Base-by-base conservation (phyloP, 2,797 vertebrate genomes). In the Scleropages formosus region DNA sequence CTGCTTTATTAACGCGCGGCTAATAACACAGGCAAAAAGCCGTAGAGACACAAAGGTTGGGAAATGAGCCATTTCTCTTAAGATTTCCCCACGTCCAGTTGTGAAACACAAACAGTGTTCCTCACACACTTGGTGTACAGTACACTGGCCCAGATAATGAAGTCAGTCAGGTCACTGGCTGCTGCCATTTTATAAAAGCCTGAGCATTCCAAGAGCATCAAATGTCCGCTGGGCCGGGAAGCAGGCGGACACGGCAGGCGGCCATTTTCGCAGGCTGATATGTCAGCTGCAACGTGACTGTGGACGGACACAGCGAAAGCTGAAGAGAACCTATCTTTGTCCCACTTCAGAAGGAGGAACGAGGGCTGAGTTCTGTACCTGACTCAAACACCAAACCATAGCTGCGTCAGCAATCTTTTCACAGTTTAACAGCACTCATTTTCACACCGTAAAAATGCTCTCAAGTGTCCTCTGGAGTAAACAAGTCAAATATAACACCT, bases 201-300 rank as follows among this genome's bases (percentile, higher is more conserved):
- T 77, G 59, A 78, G 75, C 63, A 60, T 81, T 87, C 81, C 75
- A 39, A 66, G 75, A 79, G 79, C 77, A 61, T 85, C 80, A 75
- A 73, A 84, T 83, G 78, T 83, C 80, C 70, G 67, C 47, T 67
- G 60, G 67, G 77, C 77, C 66, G 80, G 84, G 72, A 69, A 81
- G 59, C 74, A 61, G 75, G 53, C 71, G 26, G 47, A 20, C 74
- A 69, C 61, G 69, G 74, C 75, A 81, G 79, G 74, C 74, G 82
- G 81, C 80, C 84, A 85, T 84, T 84, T 84, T 77, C 64, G 78
- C 10, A 27, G 72, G 46, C 60, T 53, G 46, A 8, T 13, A 58
- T 51, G 44, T 44, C 56, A 22, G 13, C 27, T 16, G 15, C 15
- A 65, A 49, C 3, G 15, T 39, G 16, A 47, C 24, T 49, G 58